phyloP scores from a whole-genome alignment of 2,113 vertebrate genomes.

The Cynoglossus semilaevis region DNA sequence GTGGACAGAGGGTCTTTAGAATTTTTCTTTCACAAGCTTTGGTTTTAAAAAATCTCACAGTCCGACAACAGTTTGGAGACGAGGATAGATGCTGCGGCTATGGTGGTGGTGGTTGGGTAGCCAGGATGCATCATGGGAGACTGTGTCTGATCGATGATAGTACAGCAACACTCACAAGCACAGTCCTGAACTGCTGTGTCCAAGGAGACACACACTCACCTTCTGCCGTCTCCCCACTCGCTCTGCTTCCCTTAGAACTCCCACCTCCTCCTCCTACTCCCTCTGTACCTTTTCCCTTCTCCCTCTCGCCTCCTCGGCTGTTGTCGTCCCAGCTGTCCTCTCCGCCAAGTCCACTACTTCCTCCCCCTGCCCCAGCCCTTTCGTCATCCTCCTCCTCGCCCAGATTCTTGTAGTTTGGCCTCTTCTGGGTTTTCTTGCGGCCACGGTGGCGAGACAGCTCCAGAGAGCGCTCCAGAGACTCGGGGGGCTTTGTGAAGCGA shows the following conservation, averaged over 20 bases:
- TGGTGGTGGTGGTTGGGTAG: slow-evolving; percentile 14
- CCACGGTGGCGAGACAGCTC: slow-evolving; percentile 93
- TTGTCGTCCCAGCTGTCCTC: slow-evolving; percentile 65
- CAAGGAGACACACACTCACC: slow-evolving; percentile 79
- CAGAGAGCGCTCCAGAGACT: slow-evolving; percentile 92
- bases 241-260: slow-evolving; percentile 83
- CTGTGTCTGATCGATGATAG: slow-evolving; percentile 45
- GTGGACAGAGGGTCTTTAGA: too few relatives aligned
- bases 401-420: slow-evolving; percentile 98
- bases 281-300: slow-evolving; percentile 85
- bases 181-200: slow-evolving; percentile 57
- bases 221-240: slow-evolving; percentile 88
- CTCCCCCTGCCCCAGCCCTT: slow-evolving; percentile 66
- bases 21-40: background rate
- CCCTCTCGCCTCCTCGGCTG: slow-evolving; percentile 81
- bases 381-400: slow-evolving; percentile 97
- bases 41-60: background rate
- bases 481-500: slow-evolving; percentile 90
- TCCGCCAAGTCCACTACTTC: slow-evolving; percentile 66
- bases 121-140: slow-evolving; percentile 53
- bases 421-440: slow-evolving; percentile 87
- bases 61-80: slow-evolving; percentile 50
- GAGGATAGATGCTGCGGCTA: slow-evolving; percentile 43
- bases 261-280: slow-evolving; percentile 90
- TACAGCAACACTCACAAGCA: slow-evolving; percentile 52